Conservation (phyloP, 2,888 invertebrate genomes). For the Drosophila paucipuncta region DNA sequence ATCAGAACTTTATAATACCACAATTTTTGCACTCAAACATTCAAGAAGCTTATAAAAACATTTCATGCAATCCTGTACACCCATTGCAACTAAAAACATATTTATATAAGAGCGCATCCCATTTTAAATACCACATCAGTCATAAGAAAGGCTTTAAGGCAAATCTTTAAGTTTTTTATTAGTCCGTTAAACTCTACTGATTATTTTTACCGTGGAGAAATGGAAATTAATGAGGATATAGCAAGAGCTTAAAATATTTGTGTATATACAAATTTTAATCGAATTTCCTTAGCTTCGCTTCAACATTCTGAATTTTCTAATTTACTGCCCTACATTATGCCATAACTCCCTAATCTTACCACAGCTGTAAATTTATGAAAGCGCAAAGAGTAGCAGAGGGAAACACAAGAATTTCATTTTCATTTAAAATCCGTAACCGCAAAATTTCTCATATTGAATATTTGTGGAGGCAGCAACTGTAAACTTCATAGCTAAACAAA, state of each 20-base stretch:
- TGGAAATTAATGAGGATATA: constrained; percentile 3
- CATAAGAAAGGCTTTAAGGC: constrained; percentile 8
- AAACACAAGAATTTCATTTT: constrained; percentile 26
- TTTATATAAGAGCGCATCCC: constrained; percentile 5
- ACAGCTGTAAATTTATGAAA: constrained; percentile 36
- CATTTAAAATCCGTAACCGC: constrained; percentile 30
- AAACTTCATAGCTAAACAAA: constrained; percentile 49
- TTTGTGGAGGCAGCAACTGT: constrained; percentile 16
- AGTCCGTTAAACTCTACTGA: constrained; percentile 10
- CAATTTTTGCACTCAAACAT: constrained; percentile 26
- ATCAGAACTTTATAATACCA: constrained; percentile 16
- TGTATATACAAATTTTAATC: not conserved
- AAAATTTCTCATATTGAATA: constrained; percentile 32
- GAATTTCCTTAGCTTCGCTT: constrained; percentile 1
- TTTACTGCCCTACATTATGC: constrained; percentile 7
- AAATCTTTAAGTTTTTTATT: constrained; percentile 20
- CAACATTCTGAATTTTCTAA: constrained; percentile 12
- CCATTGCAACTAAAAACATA: constrained; percentile 15
- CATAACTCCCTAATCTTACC: constrained; percentile 18
- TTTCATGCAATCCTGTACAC: not conserved
- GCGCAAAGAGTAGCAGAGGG: not conserved
- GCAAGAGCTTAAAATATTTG: constrained; percentile 12
- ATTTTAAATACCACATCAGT: not conserved
- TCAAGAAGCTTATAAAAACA: constrained; percentile 4
- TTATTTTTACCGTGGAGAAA: constrained; percentile 14